Conservation (phyloP, 2,797 vertebrate genomes). For the Poecilia gillii region DNA sequence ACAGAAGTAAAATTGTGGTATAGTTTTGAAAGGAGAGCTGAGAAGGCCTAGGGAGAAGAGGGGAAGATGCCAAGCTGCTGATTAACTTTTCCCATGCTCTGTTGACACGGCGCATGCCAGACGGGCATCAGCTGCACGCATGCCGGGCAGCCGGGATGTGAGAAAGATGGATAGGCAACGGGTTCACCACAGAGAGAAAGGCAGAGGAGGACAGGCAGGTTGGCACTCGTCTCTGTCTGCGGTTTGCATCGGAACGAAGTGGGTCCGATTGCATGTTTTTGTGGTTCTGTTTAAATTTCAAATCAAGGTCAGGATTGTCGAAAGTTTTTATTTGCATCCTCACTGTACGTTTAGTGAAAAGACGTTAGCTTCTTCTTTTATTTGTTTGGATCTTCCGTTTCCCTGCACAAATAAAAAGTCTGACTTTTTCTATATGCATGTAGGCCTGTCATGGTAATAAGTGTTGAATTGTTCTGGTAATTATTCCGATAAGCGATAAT, state of each 20-base stretch:
- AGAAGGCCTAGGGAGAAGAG: not conserved
- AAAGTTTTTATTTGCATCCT: not conserved
- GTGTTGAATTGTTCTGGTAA: no score
- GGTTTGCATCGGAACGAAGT: not conserved
- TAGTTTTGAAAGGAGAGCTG: slow-evolving; percentile 4
- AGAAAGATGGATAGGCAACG: slow-evolving; percentile 39
- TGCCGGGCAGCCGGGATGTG: slow-evolving; percentile 63
- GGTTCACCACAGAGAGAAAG: not conserved
- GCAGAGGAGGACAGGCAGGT: slow-evolving; percentile 1
- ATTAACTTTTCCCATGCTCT: slow-evolving; percentile 71
- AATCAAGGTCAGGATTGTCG: not conserved
- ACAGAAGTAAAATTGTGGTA: not conserved
- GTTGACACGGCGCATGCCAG: slow-evolving; percentile 68
- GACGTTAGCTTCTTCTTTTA: not conserved
- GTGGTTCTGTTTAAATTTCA: not conserved
- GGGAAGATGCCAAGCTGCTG: slow-evolving; percentile 44
- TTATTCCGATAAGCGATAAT: no score
- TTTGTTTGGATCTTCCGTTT: not conserved
- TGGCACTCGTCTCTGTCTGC: slow-evolving; percentile 43
- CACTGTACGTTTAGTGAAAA: not conserved
- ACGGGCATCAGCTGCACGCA: slow-evolving; percentile 64
- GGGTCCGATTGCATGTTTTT: not conserved
- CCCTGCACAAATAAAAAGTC: not conserved
- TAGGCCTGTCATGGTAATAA: no score
- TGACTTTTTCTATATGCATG: not conserved